A percentile compares a stretch with the other conserved stretches of the same genome.
phyloP scores from a whole-genome alignment of 2,888 invertebrate species.

The Encarsia formosa region DNA sequence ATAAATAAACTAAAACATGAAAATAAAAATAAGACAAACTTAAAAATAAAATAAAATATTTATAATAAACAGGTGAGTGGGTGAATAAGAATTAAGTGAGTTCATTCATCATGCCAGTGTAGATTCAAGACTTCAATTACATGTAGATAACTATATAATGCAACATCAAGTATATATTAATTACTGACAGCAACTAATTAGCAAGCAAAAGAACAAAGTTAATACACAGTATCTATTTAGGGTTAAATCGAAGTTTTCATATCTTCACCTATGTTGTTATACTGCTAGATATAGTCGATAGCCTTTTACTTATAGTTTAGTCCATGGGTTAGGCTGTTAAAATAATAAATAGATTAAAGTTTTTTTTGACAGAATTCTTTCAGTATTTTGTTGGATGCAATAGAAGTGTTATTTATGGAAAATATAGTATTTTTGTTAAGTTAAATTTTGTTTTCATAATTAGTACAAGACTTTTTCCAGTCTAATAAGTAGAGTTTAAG shows the following conservation, averaged over 20 bases:
- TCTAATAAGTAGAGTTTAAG: no score
- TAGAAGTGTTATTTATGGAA: no score
- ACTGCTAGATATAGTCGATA: constrained; percentile 47
- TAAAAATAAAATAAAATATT: constrained; percentile 9
- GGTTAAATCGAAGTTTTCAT: constrained; percentile 35
- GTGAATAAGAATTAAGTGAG: constrained; percentile 16
- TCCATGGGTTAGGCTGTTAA: constrained; percentile 51
- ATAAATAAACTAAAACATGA: constrained; percentile 2
- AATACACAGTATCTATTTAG: constrained; percentile 8
- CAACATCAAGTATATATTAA: constrained; percentile 14
- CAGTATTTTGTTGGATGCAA: no score
- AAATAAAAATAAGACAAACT: constrained; percentile 9
- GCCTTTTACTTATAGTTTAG: constrained; percentile 46
- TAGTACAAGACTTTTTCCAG: no score
- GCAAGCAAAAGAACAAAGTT: constrained; percentile 21
- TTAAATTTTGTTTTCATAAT: no score
- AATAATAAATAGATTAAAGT: constrained; percentile 44
- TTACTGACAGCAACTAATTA: constrained; percentile 14
- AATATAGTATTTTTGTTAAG: no score
- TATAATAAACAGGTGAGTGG: no score
- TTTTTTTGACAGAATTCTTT: no score
- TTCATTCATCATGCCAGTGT: constrained; percentile 23
- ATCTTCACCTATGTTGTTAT: constrained; percentile 48
- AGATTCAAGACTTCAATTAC: constrained; percentile 10
- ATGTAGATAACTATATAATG: constrained; percentile 8